Base-by-base conservation (phyloP, 1,140 invertebrate species). In the Cardiocondyla obscurior region DNA sequence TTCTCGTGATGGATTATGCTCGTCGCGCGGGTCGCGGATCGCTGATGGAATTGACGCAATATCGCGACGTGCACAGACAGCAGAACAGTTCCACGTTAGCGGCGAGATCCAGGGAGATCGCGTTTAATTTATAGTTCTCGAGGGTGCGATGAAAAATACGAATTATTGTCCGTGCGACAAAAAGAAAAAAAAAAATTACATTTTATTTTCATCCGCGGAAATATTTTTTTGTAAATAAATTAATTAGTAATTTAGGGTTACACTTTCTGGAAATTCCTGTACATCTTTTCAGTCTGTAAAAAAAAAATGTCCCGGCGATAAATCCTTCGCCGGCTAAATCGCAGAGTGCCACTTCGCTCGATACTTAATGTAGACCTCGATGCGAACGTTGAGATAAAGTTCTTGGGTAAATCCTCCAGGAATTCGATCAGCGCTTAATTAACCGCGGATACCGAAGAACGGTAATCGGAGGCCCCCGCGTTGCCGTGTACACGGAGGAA, bases 1-100 rank as follows among this genome's bases (percentile, higher is more conserved):
- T 70, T 81, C 64, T 81, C 76, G 76, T 42, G 7, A 70, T 65
- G 64, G 36, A 81, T 76, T 62, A 46, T 42, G 12, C 22, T 55
- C 44, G 30, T 53, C 33, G 36, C 19, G 19, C 30, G 30, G 30
- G 6, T 73, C 53, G 36, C 49, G 6, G 53, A 69, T 69, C 46
- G 51, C 19, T 28, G 36, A 39, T 39, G 14, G 12, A 39, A 39
- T 70, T 19, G 8, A 42, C 36, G 33, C 70, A 79, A 81, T 70
- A 42, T 81, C 22, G 46, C 25, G 7, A 25, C 12, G 30, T 49
- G 39, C 16, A 57, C 28, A 0, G 39, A 0, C 6, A 64, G 39
- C 44, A 49, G 22, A 69, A 46, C 62, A 44, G 42, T 42, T 62
- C 16, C 19, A 25, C 39, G 44, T 6, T 22, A 65, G 6, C 14